Conservation (phyloP, 2,888 invertebrate species). For the Himalopsyche japonica region DNA sequence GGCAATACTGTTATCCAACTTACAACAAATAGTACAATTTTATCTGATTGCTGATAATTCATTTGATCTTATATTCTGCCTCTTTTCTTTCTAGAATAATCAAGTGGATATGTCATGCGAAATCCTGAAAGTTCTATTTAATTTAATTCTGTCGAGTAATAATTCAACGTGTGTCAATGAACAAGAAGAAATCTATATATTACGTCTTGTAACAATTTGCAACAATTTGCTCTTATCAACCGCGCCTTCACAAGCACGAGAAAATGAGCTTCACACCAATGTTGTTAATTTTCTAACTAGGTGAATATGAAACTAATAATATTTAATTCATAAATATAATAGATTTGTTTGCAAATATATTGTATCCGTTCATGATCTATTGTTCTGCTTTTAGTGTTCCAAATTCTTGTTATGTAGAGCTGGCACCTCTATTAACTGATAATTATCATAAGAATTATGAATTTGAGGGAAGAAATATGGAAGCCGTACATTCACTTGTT, state of each 20-base stretch:
- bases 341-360: neutral
- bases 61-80: neutral
- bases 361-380: neutral
- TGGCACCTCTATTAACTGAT: constrained; percentile 64
- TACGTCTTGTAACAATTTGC: constrained; percentile 72
- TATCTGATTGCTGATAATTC: no score
- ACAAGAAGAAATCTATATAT: constrained; percentile 72
- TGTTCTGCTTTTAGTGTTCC: constrained; percentile 66
- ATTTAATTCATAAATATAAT: neutral
- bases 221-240: constrained; percentile 69
- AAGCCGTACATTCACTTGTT: constrained; percentile 73
- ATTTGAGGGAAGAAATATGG: constrained; percentile 77
- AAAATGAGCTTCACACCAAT: constrained; percentile 74
- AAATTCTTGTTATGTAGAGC: constrained; percentile 69
- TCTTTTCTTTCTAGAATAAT: constrained; percentile 53
- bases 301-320: constrained; percentile 43
- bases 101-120: constrained; percentile 71
- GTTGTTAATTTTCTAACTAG: constrained; percentile 81
- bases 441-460: constrained; percentile 55
- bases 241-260: constrained; percentile 61
- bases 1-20: no score
- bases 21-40: no score
- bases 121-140: constrained; percentile 78
- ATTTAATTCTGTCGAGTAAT: constrained; percentile 65
- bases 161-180: constrained; percentile 53